phyloP scores from a whole-genome alignment of 2,888 invertebrate genomes.

The Torymus texanus region DNA sequence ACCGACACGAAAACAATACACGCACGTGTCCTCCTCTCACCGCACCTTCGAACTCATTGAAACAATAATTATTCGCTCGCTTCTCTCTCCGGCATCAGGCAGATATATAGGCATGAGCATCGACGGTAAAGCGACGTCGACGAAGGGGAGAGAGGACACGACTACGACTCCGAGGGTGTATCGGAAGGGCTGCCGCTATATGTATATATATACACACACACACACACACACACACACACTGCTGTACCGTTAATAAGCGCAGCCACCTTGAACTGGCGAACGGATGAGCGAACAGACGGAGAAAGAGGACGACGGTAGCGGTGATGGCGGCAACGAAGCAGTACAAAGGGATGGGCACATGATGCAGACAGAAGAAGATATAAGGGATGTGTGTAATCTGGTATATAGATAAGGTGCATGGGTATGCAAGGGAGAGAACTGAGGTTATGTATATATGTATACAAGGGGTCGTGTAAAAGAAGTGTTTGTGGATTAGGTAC shows the following conservation, averaged over 20 bases:
- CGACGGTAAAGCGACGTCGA: constrained; percentile 3
- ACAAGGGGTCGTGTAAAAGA: too few relatives aligned
- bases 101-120: neutral
- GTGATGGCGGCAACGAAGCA: constrained; percentile 6
- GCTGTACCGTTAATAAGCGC: constrained; percentile 69
- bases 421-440: too few relatives aligned
- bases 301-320: constrained; percentile 54
- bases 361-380: neutral
- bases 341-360: constrained; percentile 23
- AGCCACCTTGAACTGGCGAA: constrained; percentile 74
- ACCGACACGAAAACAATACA: too few relatives aligned
- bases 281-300: constrained; percentile 69
- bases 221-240: too few relatives aligned
- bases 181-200: constrained; percentile 54
- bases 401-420: neutral
- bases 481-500: too few relatives aligned
- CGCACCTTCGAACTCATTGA: constrained; percentile 45
- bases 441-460: too few relatives aligned
- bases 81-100: too few relatives aligned
- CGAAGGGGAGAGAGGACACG: constrained; percentile 54
- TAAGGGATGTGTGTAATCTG: neutral
- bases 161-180: constrained; percentile 52
- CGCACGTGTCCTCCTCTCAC: too few relatives aligned
- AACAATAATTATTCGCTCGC: constrained; percentile 55
- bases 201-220: too few relatives aligned